Conservation (phyloP, 2,888 invertebrate genomes). For the Notodonta ziczac region DNA sequence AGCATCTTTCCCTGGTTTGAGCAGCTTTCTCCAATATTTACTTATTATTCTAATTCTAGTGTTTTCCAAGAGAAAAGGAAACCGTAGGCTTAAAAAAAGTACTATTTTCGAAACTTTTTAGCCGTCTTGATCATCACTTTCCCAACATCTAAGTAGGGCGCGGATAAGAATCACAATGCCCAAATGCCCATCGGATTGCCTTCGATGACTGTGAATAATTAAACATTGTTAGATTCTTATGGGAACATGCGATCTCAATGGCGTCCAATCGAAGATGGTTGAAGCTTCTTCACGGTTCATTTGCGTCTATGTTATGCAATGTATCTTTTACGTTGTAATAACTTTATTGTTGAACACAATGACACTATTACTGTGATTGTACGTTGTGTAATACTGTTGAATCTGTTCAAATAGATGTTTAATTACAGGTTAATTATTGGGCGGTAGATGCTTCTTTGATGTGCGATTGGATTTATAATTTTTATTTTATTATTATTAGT, state of each 20-base stretch:
- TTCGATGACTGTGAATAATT: constrained; percentile 23
- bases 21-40: too few species aligned
- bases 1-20: too few species aligned
- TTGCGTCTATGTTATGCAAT: constrained; percentile 19
- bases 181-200: not conserved
- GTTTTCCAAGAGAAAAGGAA: not conserved
- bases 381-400: constrained; percentile 31
- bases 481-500: not conserved
- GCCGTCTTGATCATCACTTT: too few species aligned
- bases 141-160: not conserved
- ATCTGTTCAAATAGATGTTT: constrained; percentile 35
- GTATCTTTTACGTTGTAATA: constrained; percentile 27
- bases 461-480: not conserved
- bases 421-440: constrained; percentile 18
- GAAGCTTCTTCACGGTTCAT: constrained; percentile 22
- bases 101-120: too few species aligned
- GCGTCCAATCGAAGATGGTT: constrained; percentile 7
- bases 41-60: not conserved
- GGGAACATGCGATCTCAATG: constrained; percentile 20
- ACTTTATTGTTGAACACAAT: constrained; percentile 31
- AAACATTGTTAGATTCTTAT: constrained; percentile 19
- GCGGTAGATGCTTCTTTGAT: not conserved
- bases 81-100: too few species aligned
- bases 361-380: constrained; percentile 25
- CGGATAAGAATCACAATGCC: not conserved